These are phyloP conservation scores for Callipepla californica DNA, from an alignment of 2,113 vertebrate species.

Conservation along the genomic window DNA sequence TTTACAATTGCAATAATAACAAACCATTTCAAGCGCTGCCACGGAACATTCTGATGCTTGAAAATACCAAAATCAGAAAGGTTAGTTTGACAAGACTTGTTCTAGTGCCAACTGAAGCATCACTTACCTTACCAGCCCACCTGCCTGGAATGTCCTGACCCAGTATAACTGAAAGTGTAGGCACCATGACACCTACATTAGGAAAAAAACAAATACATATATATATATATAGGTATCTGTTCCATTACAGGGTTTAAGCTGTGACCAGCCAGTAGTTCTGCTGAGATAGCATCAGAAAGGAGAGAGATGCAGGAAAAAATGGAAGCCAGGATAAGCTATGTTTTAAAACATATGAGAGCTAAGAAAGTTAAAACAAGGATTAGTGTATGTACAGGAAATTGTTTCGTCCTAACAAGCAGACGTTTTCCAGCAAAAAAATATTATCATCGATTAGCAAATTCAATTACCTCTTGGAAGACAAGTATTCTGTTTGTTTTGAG, in stretches of 20 bases:
- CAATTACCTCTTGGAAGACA: neutral
- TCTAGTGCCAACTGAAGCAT: neutral
- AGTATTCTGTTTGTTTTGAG: neutral
- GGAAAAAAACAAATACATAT: neutral
- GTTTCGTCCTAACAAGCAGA: neutral
- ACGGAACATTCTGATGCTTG: neutral
- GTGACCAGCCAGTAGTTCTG: rapidly evolving
- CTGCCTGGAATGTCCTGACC: neutral
- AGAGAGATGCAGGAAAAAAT: neutral
- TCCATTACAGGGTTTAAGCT: neutral
- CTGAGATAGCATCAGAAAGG: neutral
- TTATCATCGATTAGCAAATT: neutral
- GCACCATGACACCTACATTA: neutral
- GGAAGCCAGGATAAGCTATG: neutral
- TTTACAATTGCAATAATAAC: neutral
- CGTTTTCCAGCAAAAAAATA: neutral
- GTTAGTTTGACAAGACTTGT: neutral
- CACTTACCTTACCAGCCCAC: neutral
- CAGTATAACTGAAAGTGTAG: neutral
- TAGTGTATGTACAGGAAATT: neutral
- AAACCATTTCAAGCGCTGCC: neutral
- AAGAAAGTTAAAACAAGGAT: rapidly evolving
- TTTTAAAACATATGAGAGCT: neutral
- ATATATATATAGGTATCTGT: neutral
- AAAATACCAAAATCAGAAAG: neutral